Evolutionary conservation across 2,113 vertebrate species (phyloP).

Genomic region (Phaethornis superciliosus): DNA sequence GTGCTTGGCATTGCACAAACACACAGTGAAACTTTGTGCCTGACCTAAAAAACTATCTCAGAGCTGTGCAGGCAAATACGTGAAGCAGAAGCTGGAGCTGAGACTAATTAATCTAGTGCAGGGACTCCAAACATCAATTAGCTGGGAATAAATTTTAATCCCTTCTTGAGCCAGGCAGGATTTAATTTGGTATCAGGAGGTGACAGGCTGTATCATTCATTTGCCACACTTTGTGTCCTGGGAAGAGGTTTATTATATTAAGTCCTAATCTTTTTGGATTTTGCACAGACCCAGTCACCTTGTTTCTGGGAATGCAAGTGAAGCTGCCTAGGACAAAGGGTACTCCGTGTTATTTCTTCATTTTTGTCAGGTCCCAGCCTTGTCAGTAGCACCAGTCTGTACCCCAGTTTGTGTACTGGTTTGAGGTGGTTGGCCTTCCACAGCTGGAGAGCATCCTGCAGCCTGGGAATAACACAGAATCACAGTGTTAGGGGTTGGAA

Average conservation of each 20-base stretch:
- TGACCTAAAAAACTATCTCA: constrained; percentile 25
- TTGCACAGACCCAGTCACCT: background rate
- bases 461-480: background rate
- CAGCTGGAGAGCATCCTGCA: fast-evolving
- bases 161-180: background rate
- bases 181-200: constrained; percentile 50
- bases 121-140: constrained; percentile 57
- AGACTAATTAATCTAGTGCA: constrained; percentile 7
- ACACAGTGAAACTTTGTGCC: background rate
- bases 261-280: background rate
- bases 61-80: background rate
- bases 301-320: background rate
- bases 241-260: constrained; percentile 2
- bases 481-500: no score
- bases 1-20: background rate
- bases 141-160: constrained; percentile 54
- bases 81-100: constrained; percentile 19
- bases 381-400: background rate
- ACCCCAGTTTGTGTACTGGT: background rate
- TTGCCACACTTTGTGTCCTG: constrained; percentile 12
- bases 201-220: constrained; percentile 22
- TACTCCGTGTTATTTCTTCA: background rate
- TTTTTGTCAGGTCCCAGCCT: background rate
- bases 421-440: background rate
- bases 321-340: background rate